Evolutionary conservation across 2,888 invertebrate genomes (phyloP).

Genomic region (Megastigmus dorsalis): DNA sequence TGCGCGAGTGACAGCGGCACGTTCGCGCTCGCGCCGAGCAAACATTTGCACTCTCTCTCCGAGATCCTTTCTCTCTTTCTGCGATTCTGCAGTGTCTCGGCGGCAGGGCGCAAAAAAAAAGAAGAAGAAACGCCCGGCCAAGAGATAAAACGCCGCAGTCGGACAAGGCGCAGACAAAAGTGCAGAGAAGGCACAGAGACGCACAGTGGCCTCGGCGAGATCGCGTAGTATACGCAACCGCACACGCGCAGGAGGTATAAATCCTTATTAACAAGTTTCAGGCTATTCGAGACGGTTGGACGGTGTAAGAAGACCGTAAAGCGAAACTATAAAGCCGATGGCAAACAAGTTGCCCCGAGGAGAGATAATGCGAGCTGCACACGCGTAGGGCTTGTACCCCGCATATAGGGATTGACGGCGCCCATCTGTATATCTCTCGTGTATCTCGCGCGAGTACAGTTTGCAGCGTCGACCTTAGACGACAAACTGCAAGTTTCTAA

Average conservation of each 20-base stretch:
- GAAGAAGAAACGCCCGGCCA: no score
- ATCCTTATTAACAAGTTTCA: slow-evolving; percentile 42
- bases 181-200: neutral
- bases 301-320: neutral
- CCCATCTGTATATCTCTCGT: no score
- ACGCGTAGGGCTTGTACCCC: no score
- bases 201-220: no score
- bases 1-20: neutral
- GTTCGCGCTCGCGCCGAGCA: neutral
- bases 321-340: slow-evolving; percentile 21
- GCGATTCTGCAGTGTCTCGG: no score
- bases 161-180: neutral
- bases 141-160: slow-evolving; percentile 9
- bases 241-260: neutral
- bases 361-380: slow-evolving; percentile 3
- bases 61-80: neutral
- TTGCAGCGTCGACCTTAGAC: no score
- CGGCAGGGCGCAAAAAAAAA: no score
- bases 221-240: neutral
- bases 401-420: slow-evolving; percentile 4
- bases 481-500: slow-evolving; percentile 20
- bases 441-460: no score
- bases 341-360: slow-evolving; percentile 14
- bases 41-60: slow-evolving; percentile 34
- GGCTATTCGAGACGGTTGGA: neutral